Percentiles rank a stretch among this genome's conserved stretches.
Evolutionary conservation across 1,140 invertebrate species (phyloP).

Genomic region (Bombus fervidus): DNA sequence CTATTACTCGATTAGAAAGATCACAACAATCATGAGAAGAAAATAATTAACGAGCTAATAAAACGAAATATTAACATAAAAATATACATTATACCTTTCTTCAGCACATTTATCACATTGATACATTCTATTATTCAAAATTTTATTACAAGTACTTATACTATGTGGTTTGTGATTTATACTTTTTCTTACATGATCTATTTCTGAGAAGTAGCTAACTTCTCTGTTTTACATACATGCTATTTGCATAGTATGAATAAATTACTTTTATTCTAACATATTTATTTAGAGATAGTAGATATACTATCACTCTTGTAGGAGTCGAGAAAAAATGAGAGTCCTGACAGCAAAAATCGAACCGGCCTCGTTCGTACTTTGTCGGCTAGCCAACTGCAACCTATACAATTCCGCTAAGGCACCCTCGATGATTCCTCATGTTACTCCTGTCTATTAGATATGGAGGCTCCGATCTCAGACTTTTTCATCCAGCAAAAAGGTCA

Average conservation of each 20-base stretch:
- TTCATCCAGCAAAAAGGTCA: background rate
- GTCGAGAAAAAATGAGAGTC: background rate
- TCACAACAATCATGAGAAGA: background rate
- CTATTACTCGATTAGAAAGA: background rate
- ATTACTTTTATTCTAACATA: constrained; percentile 2
- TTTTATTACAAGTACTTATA: constrained; percentile 22
- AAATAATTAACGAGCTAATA: constrained; percentile 3
- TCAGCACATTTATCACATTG: constrained; percentile 31
- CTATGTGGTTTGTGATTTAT: constrained; percentile 1
- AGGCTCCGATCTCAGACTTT: background rate
- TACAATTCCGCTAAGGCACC: background rate
- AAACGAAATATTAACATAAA: background rate
- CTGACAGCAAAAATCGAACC: background rate
- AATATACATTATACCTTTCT: background rate
- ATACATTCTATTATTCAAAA: constrained; percentile 41
- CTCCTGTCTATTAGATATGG: background rate
- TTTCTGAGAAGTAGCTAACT: background rate
- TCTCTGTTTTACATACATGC: constrained; percentile 11
- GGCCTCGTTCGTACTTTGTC: background rate
- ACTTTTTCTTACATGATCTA: background rate
- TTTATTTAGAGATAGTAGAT: constrained; percentile 7
- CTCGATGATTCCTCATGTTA: background rate
- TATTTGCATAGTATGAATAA: constrained; percentile 8
- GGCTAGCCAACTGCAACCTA: background rate
- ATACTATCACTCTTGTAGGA: constrained; percentile 6